These are phyloP conservation scores for Junonia oenone DNA, from an alignment of 2,888 invertebrate genomes.

Conservation along the genomic window DNA sequence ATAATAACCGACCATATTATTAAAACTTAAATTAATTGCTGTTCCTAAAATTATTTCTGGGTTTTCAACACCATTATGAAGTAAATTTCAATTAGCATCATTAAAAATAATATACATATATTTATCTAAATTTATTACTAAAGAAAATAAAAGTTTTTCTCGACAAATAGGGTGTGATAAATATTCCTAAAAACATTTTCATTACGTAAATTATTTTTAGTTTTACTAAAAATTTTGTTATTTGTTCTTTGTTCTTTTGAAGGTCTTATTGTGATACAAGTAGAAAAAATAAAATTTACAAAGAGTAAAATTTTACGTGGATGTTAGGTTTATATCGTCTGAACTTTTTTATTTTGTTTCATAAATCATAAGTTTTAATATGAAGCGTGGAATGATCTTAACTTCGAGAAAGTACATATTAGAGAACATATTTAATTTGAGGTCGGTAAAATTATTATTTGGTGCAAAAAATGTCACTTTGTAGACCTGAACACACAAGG, in stretches of 20 bases:
- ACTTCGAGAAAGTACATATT: no score
- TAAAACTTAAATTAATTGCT: neutral
- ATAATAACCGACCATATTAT: neutral
- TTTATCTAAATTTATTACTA: neutral
- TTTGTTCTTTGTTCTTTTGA: neutral
- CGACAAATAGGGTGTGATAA: neutral
- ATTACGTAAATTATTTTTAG: neutral
- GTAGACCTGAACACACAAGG: no score
- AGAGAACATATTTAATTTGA: no score
- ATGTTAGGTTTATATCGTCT: no score
- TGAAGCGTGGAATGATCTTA: neutral
- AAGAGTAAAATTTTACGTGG: no score
- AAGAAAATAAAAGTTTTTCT: neutral
- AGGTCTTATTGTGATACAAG: neutral
- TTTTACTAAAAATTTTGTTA: neutral
- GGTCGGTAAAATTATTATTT: no score
- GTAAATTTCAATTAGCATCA: neutral
- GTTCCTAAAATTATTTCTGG: neutral
- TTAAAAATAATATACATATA: slow-evolving; percentile 1
- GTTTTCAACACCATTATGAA: slow-evolving; percentile 1
- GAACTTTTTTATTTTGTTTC: neutral
- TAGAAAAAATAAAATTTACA: no score
- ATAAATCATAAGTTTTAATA: neutral
- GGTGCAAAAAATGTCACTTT: no score
- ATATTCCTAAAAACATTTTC: neutral